phyloP scores from a whole-genome alignment of 2,888 invertebrate species.

The Polydrusus tereticollis region DNA sequence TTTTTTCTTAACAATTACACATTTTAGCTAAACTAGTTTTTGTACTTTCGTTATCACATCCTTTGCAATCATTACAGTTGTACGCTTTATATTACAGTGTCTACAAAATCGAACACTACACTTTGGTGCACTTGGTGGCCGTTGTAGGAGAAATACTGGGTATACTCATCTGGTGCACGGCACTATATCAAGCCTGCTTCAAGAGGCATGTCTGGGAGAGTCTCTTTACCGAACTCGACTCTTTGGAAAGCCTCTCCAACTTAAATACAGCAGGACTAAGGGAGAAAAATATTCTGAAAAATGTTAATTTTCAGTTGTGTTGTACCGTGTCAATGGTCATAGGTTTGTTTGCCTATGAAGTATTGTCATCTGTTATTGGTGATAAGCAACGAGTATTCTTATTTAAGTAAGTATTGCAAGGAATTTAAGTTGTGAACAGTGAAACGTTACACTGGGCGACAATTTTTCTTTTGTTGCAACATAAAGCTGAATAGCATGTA shows the following conservation, averaged over 20 bases:
- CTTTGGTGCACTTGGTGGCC: slow-evolving; percentile 28
- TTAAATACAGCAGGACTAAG: slow-evolving; percentile 18
- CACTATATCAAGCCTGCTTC: slow-evolving; percentile 36
- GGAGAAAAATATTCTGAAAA: slow-evolving; percentile 35
- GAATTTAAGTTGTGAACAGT: not conserved
- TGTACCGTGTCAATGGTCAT: slow-evolving; percentile 22
- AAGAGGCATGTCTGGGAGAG: slow-evolving; percentile 39
- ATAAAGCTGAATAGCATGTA: too few relatives aligned
- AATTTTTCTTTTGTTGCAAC: not conserved
- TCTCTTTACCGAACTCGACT: slow-evolving; percentile 25
- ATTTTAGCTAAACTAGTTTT: too few relatives aligned
- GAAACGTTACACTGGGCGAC: too few relatives aligned
- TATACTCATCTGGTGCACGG: slow-evolving; percentile 31
- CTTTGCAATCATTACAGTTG: too few relatives aligned
- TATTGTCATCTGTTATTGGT: slow-evolving; percentile 2
- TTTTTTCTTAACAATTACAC: too few relatives aligned
- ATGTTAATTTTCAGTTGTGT: slow-evolving; percentile 32
- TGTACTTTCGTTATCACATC: too few relatives aligned
- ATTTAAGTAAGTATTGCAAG: slow-evolving; percentile 32
- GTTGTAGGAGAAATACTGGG: slow-evolving; percentile 39
- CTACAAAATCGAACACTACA: slow-evolving; percentile 1
- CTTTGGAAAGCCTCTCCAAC: slow-evolving; percentile 10
- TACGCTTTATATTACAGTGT: slow-evolving; percentile 17
- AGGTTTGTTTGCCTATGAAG: slow-evolving; percentile 32
- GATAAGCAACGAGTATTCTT: slow-evolving; percentile 29